A percentile compares a stretch with the other conserved stretches of the same genome.
Conservation (phyloP, 1,140 invertebrate genomes). For the Formica selysi region DNA sequence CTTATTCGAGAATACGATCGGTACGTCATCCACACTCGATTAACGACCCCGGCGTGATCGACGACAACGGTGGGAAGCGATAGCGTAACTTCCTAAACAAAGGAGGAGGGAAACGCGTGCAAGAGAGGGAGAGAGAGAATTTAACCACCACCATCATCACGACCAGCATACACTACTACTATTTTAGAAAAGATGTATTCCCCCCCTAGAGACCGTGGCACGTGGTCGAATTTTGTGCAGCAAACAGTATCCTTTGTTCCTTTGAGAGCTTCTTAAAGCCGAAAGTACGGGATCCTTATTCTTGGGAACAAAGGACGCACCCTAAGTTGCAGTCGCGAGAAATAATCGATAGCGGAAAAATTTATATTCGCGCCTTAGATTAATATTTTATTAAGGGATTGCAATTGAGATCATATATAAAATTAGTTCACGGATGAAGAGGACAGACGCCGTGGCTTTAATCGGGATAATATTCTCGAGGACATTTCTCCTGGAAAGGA, state of each 20-base stretch:
- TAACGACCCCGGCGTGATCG: slow-evolving; percentile 41
- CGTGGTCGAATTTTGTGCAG: slow-evolving; percentile 60
- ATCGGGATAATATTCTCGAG: slow-evolving; percentile 41
- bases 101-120: slow-evolving; percentile 38
- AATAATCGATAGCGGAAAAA: slow-evolving; percentile 27
- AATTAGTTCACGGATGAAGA: slow-evolving; percentile 23
- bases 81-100: slow-evolving; percentile 56
- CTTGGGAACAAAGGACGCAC: slow-evolving; percentile 25
- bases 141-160: slow-evolving; percentile 11
- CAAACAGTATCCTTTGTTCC: slow-evolving; percentile 49
- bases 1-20: slow-evolving; percentile 7
- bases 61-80: slow-evolving; percentile 47
- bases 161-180: background rate
- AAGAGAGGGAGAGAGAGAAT: slow-evolving; percentile 11
- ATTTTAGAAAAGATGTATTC: background rate
- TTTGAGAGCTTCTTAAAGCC: slow-evolving; percentile 51
- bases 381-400: background rate
- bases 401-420: slow-evolving; percentile 1
- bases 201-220: slow-evolving; percentile 9
- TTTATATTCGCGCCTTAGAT: slow-evolving; percentile 28
- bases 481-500: slow-evolving; percentile 27
- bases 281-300: slow-evolving; percentile 38
- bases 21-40: slow-evolving; percentile 63
- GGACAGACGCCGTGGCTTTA: slow-evolving; percentile 24
- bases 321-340: background rate